Percentiles rank a stretch among this genome's conserved stretches.
Evolutionary conservation across 2,797 vertebrate species (phyloP).

Genomic region (Semotilus atromaculatus): DNA sequence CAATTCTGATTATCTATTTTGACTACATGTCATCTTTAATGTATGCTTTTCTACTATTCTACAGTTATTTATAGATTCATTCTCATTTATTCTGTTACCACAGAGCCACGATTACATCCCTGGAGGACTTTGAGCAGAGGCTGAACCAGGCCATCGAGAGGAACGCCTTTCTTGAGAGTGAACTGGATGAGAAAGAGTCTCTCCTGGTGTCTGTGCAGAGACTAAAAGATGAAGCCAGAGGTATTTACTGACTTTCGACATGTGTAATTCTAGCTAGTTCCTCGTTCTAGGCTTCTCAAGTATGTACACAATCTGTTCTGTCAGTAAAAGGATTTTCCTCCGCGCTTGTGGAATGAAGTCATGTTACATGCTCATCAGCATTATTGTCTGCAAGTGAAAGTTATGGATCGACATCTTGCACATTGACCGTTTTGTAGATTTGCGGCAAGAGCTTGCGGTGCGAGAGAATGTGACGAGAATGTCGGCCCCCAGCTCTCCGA

Average conservation of each 20-base stretch:
- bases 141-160: slow-evolving; percentile 98
- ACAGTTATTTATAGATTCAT: not conserved
- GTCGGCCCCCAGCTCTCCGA: slow-evolving; percentile 92
- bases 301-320: slow-evolving; percentile 2
- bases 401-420: not conserved
- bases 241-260: slow-evolving; percentile 68
- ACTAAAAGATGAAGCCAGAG: slow-evolving; percentile 97
- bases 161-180: slow-evolving; percentile 97
- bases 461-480: slow-evolving; percentile 88
- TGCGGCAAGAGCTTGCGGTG: slow-evolving; percentile 93
- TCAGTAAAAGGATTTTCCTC: not conserved
- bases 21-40: not conserved
- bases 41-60: not conserved
- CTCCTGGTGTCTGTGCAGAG: slow-evolving; percentile 94
- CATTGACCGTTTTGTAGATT: slow-evolving; percentile 73
- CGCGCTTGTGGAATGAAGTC: slow-evolving; percentile 2
- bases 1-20: not conserved
- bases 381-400: not conserved
- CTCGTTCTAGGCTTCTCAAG: not conserved
- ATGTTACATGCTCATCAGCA: not conserved
- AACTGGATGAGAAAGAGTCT: slow-evolving; percentile 97
- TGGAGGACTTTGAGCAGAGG: slow-evolving; percentile 97
- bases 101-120: slow-evolving; percentile 94
- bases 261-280: not conserved
- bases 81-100: slow-evolving; percentile 40